Percentiles rank a stretch among this genome's conserved stretches.
phyloP scores from a whole-genome alignment of 2,797 vertebrate genomes.

The Spinibarbus caldwelli region DNA sequence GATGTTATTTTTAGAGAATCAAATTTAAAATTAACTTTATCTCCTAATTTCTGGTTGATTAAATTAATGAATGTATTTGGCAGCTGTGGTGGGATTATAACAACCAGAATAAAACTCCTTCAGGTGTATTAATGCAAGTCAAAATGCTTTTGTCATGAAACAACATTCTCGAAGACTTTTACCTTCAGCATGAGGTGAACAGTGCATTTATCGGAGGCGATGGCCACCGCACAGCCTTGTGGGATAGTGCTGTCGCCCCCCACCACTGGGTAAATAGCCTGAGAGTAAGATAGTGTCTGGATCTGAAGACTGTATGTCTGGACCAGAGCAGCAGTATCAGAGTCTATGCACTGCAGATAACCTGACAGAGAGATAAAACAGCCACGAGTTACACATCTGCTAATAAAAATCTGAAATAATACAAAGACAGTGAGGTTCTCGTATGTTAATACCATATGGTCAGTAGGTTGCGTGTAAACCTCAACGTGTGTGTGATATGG shows the following conservation, averaged over 20 bases:
- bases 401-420: background rate
- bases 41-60: background rate
- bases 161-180: slow-evolving; percentile 37
- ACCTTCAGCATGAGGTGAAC: slow-evolving; percentile 91
- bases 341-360: slow-evolving; percentile 86
- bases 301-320: slow-evolving; percentile 81
- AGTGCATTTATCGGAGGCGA: slow-evolving; percentile 89
- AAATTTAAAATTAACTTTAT: slow-evolving; percentile 7
- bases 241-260: slow-evolving; percentile 74
- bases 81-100: slow-evolving; percentile 3
- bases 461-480: background rate
- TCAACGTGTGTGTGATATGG: background rate
- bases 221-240: slow-evolving; percentile 86
- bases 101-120: background rate
- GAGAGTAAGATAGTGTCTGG: slow-evolving; percentile 85
- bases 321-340: slow-evolving; percentile 73
- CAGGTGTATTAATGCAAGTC: background rate
- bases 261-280: slow-evolving; percentile 77
- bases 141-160: background rate
- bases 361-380: slow-evolving; percentile 26
- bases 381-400: background rate
- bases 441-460: background rate
- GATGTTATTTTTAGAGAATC: slow-evolving; percentile 17
- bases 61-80: background rate
- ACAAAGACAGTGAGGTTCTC: background rate